These are phyloP conservation scores for Saturnia pavonia DNA, from an alignment of 2,888 invertebrate species.

Conservation along the genomic window DNA sequence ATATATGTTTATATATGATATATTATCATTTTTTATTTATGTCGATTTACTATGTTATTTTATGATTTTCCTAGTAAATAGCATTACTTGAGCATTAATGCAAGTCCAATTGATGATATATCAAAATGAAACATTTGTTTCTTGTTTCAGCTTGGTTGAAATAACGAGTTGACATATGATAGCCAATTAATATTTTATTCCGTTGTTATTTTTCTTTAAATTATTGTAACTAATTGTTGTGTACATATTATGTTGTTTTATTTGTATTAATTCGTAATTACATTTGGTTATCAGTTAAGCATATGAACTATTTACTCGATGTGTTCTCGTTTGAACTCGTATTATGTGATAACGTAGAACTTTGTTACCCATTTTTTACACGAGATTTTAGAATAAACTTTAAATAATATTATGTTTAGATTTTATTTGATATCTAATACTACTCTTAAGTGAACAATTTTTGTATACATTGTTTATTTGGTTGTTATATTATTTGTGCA, in stretches of 20 bases:
- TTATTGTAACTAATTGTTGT: background rate
- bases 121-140: too few relatives aligned
- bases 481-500: too few relatives aligned
- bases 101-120: too few relatives aligned
- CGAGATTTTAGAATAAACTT: background rate
- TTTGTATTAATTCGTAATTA: background rate
- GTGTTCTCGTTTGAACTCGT: conserved; percentile 7
- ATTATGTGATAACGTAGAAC: background rate
- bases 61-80: background rate
- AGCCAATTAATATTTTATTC: background rate
- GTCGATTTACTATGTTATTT: too few relatives aligned
- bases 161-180: background rate
- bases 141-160: background rate
- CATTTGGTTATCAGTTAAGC: conserved; percentile 20
- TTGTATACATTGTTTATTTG: too few relatives aligned
- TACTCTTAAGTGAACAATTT: too few relatives aligned
- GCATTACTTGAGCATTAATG: background rate
- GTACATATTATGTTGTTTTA: background rate
- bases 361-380: background rate
- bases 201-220: background rate
- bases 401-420: too few relatives aligned
- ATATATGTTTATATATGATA: background rate
- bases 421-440: too few relatives aligned
- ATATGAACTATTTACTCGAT: conserved; percentile 6
- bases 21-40: background rate